Conservation (phyloP, 1,140 invertebrate genomes). For the Achroia grisella region DNA sequence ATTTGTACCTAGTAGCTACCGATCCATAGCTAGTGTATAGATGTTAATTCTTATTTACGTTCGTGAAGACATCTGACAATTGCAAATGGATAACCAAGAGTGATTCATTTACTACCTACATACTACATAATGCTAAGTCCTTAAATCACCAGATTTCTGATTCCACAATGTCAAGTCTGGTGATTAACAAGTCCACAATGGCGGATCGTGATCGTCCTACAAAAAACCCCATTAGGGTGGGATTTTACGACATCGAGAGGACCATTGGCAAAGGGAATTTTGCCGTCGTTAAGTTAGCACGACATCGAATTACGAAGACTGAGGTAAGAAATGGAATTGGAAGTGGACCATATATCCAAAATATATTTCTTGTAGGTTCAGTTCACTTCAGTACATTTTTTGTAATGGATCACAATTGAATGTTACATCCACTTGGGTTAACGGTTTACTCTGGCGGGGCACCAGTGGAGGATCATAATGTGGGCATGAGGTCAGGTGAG, state of each 20-base stretch:
- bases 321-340: conserved; percentile 83
- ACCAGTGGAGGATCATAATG: too few relatives aligned
- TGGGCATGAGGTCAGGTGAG: too few relatives aligned
- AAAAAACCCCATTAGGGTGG: conserved; percentile 91
- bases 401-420: too few relatives aligned
- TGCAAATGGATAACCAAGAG: conserved; percentile 4
- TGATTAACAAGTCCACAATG: conserved; percentile 65
- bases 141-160: conserved; percentile 15
- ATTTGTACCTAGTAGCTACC: too few relatives aligned
- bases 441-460: too few relatives aligned
- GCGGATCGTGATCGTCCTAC: conserved; percentile 75
- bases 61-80: background rate
- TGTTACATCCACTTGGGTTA: too few relatives aligned
- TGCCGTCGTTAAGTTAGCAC: conserved; percentile 97
- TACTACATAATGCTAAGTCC: conserved; percentile 17
- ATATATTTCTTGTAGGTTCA: too few relatives aligned
- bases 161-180: conserved; percentile 37
- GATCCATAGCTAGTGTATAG: too few relatives aligned
- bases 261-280: conserved; percentile 99
- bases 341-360: too few relatives aligned
- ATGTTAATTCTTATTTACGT: too few relatives aligned
- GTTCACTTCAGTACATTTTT: too few relatives aligned
- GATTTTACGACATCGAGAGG: conserved; percentile 96
- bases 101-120: conserved; percentile 17
- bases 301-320: conserved; percentile 97